Conservation (phyloP, 2,888 invertebrate species). For the Bellardia bayeri region DNA sequence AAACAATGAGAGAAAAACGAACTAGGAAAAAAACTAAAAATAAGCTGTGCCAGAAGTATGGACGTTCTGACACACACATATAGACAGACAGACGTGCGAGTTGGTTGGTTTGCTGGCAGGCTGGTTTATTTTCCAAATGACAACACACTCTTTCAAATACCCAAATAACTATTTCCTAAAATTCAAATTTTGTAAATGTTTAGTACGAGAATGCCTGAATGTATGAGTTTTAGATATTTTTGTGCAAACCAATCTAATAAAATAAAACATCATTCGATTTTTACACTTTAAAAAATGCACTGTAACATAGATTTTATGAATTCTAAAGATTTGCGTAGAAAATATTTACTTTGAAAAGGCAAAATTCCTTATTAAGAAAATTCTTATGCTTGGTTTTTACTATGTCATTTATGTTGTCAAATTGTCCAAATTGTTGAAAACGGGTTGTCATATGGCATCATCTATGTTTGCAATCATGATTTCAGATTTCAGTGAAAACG, state of each 20-base stretch:
- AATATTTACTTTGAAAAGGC: too few species aligned
- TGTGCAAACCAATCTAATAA: too few species aligned
- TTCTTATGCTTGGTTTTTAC: too few species aligned
- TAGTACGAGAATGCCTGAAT: not conserved
- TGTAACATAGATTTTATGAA: too few species aligned
- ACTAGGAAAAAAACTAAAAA: not conserved
- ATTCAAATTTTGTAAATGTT: not conserved
- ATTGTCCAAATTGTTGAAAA: too few species aligned
- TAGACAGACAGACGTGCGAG: not conserved
- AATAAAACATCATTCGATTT: not conserved
- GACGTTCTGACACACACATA: too few species aligned
- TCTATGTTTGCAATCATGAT: too few species aligned
- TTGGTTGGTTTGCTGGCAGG: not conserved
- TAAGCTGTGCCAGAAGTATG: not conserved
- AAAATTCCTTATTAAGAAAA: too few species aligned
- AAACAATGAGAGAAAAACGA: conserved; percentile 19
- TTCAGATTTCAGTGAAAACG: too few species aligned
- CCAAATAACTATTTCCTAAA: not conserved
- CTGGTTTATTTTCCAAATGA: conserved; percentile 46
- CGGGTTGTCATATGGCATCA: too few species aligned
- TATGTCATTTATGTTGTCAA: too few species aligned
- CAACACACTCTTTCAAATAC: not conserved
- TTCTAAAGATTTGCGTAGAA: too few species aligned
- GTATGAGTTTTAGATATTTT: not conserved
- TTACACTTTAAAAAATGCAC: not conserved